Percentiles rank a stretch among this genome's conserved stretches.
Conservation (phyloP, 1,140 invertebrate genomes). For the Lasaia peninsularis region DNA sequence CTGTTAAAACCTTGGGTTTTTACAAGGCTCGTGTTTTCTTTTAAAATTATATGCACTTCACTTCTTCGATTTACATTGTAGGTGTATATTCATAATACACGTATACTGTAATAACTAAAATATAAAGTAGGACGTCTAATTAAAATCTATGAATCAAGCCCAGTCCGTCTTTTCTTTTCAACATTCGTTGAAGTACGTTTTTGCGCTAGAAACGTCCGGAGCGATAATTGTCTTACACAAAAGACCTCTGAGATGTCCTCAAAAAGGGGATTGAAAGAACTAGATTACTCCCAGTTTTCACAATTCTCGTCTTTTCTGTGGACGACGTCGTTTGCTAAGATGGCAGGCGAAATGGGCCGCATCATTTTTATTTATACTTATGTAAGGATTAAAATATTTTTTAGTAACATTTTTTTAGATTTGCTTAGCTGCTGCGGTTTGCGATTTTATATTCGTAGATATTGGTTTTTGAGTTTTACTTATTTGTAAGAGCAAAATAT, state of each 20-base stretch:
- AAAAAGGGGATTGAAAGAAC: constrained; percentile 48
- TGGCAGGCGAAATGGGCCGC: constrained; percentile 7
- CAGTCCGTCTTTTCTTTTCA: constrained; percentile 16
- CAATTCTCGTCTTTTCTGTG: constrained; percentile 18
- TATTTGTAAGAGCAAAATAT: no score
- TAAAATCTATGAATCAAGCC: constrained; percentile 13
- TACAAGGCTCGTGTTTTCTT: no score
- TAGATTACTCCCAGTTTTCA: constrained; percentile 43
- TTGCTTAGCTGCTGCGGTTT: background rate
- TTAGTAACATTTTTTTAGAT: background rate
- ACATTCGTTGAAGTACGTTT: constrained; percentile 39
- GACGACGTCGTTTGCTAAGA: constrained; percentile 10
- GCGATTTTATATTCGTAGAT: no score
- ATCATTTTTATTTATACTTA: background rate
- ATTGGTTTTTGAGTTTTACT: no score
- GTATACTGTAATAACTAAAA: background rate
- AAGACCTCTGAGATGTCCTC: constrained; percentile 39
- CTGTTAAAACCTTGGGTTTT: no score
- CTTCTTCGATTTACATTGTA: no score
- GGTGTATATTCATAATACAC: no score
- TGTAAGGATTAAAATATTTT: constrained; percentile 8
- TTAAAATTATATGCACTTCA: no score
- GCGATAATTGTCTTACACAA: constrained; percentile 54
- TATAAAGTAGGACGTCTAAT: constrained; percentile 14
- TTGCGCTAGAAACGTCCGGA: constrained; percentile 35